These are phyloP conservation scores for Cerastis rubricosa DNA, from an alignment of 2,888 invertebrate species.

Conservation along the genomic window DNA sequence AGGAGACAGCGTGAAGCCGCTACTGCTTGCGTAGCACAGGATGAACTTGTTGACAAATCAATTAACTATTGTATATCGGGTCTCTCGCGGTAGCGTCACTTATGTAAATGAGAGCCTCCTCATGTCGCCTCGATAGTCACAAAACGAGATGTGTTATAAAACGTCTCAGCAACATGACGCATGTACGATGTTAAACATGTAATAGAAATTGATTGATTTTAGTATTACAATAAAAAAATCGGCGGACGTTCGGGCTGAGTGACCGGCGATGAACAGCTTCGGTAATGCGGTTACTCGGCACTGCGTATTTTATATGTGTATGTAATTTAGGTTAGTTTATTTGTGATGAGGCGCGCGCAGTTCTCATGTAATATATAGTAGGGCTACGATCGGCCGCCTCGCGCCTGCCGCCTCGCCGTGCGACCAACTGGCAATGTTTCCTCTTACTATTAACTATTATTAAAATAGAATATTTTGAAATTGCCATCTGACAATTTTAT, in stretches of 20 bases:
- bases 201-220: constrained; percentile 65
- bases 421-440: constrained; percentile 70
- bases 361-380: constrained; percentile 72
- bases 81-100: constrained; percentile 22
- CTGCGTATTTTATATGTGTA: constrained; percentile 70
- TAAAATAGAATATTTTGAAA: constrained; percentile 86
- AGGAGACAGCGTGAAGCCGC: constrained; percentile 31
- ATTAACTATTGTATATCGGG: constrained; percentile 13
- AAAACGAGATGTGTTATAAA: constrained; percentile 50
- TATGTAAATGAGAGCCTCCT: constrained; percentile 35
- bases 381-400: constrained; percentile 61
- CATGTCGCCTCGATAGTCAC: constrained; percentile 58
- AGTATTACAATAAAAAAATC: constrained; percentile 72
- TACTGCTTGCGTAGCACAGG: constrained; percentile 18
- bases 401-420: constrained; percentile 49
- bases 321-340: constrained; percentile 79
- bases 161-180: constrained; percentile 40
- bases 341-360: constrained; percentile 70
- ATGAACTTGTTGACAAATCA: constrained; percentile 13
- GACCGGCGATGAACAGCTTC: constrained; percentile 22
- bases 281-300: constrained; percentile 43
- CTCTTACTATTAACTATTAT: constrained; percentile 81
- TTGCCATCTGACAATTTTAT: constrained; percentile 88
- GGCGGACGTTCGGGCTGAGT: constrained; percentile 60
- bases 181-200: constrained; percentile 62